These are phyloP conservation scores for Onthophagus taurus DNA, from an alignment of 1,140 invertebrate genomes.

Conservation along the genomic window DNA sequence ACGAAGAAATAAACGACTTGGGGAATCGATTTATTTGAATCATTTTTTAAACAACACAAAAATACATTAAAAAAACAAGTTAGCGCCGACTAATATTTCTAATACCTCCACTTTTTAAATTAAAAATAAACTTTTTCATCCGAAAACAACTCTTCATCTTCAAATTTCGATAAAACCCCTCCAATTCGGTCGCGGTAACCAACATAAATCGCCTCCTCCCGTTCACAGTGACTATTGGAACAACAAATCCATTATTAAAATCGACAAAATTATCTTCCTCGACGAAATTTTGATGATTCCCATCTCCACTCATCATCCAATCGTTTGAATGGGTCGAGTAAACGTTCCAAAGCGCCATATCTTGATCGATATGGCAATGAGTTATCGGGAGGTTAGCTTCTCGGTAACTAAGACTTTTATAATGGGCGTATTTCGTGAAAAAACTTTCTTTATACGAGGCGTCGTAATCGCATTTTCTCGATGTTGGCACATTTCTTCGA, in stretches of 20 bases:
- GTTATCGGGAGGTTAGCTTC: background rate
- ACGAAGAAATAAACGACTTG: no score
- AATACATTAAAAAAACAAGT: no score
- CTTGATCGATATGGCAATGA: background rate
- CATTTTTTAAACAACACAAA: no score
- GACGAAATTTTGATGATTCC: background rate
- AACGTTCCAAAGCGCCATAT: constrained; percentile 4
- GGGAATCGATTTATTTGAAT: no score
- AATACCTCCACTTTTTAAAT: no score
- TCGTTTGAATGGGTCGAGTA: constrained; percentile 1
- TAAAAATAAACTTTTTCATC: constrained; percentile 4
- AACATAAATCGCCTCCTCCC: background rate
- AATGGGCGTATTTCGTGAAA: background rate
- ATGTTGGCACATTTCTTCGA: background rate
- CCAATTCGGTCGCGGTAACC: background rate
- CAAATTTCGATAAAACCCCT: background rate
- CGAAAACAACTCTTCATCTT: constrained; percentile 2
- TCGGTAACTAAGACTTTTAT: background rate
- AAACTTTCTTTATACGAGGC: constrained; percentile 3
- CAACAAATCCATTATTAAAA: background rate
- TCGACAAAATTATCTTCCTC: background rate
- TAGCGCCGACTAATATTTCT: no score
- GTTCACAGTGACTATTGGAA: constrained; percentile 1
- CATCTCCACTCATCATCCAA: constrained; percentile 7
- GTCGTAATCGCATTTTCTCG: no score